Evolutionary conservation across 2,888 invertebrate species (phyloP), one percentile per base, ranked within the genome.

Genomic region (Mactromeris polynyma): DNA sequence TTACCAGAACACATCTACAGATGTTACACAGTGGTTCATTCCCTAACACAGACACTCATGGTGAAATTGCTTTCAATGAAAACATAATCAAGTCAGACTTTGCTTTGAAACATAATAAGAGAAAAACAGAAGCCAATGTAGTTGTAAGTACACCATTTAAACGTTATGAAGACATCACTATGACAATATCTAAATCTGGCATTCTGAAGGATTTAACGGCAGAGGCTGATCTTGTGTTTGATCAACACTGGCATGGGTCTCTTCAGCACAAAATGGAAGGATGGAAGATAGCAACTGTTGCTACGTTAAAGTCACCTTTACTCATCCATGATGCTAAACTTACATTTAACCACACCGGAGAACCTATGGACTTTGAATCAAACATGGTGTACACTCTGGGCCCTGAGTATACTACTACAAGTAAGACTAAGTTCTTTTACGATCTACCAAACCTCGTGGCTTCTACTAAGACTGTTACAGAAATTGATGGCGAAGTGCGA

Each of bases 171-270:
- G 88, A 87, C 14, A 86, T 93, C 2, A 89, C 86, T 58, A 46
- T 90, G n/a, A 83, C 85, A 14, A 69, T 93, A 26, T 81, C 78
- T 26, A 92, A 89, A 58, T 89, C 86, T 81, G 94, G 94, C 26
- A 38, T 36, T 54, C 78, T 90, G 14, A 83, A 79, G 58, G 90
- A 91, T 78, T 93, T 94, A 64, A 89, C 54, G 33, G 91, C 90
- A 7, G 89, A 87, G 51, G 94, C 89, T n/a, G 90, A 92, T 42
- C n/a, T 93, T 36, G 31, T 81, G 33, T 94, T 92, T 88, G 89
- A 89, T 46, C 86, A 88, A 83, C 84, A 36, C 79, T 93, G 91
- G 93, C 87, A 81, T 31, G 91, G 86, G 4, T 86, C 83, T n/a
- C 42, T 92, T 46, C 69, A 54, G 19, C 93, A 93, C 38, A 87